Base-by-base conservation (phyloP, 1,140 invertebrate genomes). In the Aphis gossypii region DNA sequence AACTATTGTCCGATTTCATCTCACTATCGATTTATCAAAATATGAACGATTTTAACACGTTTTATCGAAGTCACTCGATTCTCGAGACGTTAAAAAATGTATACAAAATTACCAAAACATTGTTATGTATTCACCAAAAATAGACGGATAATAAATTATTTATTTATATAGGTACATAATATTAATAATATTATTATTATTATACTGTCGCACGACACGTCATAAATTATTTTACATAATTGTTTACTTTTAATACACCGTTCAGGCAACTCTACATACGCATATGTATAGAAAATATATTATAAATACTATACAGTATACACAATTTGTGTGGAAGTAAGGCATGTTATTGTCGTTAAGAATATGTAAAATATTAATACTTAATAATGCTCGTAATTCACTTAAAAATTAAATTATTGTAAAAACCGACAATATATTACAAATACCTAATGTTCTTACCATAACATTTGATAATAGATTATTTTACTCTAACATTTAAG, bases 191-290 rank as follows among this genome's bases (percentile, higher is more conserved):
- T 35, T 35, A 60, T 68, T 14, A 18, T 76, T n/a, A n/a, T 18
- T 76, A n/a, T 76, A 76, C 30, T 76, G 60, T 35, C n/a, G 30
- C 60, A 21, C 4, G 30, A 76, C 60, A n/a, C 60, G n/a, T 76
- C 60, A 76, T 76, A n/a, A 76, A 76, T 76, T n/a, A n/a, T 76
- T 76, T 20, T 76, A 35, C 60, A 76, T 76, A n/a, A n/a, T 76
- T n/a, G n/a, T 76, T 76, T 76, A 18, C 23, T 76, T 76, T 76
- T 5, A 76, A 76, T n/a, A n/a, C 60, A 76, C n/a, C 60, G 14
- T 76, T 76, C 60, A n/a, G 11, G n/a, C 14, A 18, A 76, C 14
- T 76, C 60, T 68, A 30, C 30, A 68, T 11, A 68, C 60, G 25
- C 9, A 68, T 11, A 14, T 14, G 5, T n/a, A 41, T 41, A 68